Conservation (phyloP, 2,113 vertebrate species). For the Plecotus auritus region DNA sequence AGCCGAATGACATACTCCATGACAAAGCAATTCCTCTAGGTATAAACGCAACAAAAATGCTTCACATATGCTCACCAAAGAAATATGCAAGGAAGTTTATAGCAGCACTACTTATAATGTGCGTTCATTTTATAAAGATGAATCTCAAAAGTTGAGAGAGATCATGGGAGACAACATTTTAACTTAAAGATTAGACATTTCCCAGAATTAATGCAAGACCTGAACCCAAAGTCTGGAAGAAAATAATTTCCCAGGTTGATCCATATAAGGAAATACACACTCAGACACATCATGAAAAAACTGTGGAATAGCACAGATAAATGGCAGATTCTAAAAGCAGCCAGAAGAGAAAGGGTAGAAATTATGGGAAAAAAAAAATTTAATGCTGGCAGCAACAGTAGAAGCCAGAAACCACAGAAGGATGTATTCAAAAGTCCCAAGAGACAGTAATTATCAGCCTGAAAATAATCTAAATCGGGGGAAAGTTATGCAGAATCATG, state of each 20-base stretch:
- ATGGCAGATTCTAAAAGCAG: background rate
- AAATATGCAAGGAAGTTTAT: constrained; percentile 53
- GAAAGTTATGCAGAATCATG: background rate
- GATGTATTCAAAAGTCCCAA: background rate
- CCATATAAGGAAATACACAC: background rate
- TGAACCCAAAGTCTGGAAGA: background rate
- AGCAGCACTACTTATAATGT: constrained; percentile 42
- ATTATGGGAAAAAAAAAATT: background rate
- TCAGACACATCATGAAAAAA: background rate
- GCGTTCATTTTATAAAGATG: constrained; percentile 47
- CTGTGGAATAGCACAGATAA: background rate
- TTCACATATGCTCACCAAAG: constrained; percentile 16
- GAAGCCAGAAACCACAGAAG: background rate
- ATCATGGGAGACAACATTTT: background rate
- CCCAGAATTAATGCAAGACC: background rate
- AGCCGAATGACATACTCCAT: background rate
- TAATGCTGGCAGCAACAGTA: background rate
- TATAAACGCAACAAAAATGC: constrained; percentile 45
- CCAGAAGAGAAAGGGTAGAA: background rate
- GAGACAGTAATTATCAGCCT: background rate
- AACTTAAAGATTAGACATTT: background rate
- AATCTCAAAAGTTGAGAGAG: background rate
- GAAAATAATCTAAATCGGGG: background rate
- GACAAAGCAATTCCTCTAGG: constrained; percentile 39
- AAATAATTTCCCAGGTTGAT: background rate